phyloP scores from a whole-genome alignment of 2,113 vertebrate genomes.

The Tupaia tana region DNA sequence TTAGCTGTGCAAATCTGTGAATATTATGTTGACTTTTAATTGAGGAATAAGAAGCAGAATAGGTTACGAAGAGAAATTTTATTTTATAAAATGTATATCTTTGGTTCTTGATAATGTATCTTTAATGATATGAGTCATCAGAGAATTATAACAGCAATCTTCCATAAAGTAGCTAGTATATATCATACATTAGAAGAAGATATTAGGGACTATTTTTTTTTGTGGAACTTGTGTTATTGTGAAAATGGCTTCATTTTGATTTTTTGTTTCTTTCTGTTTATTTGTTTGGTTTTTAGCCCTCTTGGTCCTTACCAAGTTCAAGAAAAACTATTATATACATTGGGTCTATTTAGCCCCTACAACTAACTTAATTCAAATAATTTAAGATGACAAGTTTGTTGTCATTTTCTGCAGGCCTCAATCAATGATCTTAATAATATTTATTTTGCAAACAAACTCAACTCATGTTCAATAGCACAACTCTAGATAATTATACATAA shows the following conservation, averaged over 20 bases:
- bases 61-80: background rate
- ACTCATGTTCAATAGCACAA: background rate
- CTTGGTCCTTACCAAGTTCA: constrained; percentile 1
- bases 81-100: background rate
- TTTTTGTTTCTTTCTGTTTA: too few species aligned
- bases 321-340: constrained; percentile 18
- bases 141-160: background rate
- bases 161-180: background rate
- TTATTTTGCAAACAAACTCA: background rate
- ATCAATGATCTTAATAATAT: background rate
- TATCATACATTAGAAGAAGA: background rate
- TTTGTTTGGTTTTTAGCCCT: background rate
- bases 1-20: background rate
- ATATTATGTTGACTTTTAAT: constrained; percentile 2
- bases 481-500: background rate
- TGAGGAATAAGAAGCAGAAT: background rate
- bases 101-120: constrained; percentile 1
- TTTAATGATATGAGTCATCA: background rate
- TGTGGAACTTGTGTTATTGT: constrained; percentile 25
- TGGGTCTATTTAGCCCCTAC: background rate
- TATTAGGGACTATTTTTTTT: background rate
- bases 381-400: background rate
- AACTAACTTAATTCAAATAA: background rate
- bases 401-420: background rate
- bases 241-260: background rate